Conservation (phyloP, 2,888 invertebrate species). For the Kuschelorhynchus macadamiae region DNA sequence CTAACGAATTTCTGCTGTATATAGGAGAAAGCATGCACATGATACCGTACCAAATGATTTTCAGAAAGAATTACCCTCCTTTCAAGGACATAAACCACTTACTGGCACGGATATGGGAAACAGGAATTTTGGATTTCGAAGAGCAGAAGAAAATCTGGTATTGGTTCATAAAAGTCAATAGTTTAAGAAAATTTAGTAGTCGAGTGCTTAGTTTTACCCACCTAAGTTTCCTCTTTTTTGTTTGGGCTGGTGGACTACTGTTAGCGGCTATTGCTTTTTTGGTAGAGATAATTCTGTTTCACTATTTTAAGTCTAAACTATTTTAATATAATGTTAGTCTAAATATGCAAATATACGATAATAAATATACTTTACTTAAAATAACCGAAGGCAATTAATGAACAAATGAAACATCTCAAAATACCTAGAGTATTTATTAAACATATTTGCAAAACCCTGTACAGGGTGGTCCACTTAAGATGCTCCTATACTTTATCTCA, state of each 20-base stretch:
- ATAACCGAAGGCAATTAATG: no score
- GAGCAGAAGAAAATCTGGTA: neutral
- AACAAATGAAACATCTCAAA: no score
- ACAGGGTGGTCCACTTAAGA: no score
- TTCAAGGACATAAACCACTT: constrained; percentile 11
- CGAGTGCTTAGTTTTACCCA: constrained; percentile 1
- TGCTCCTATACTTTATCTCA: no score
- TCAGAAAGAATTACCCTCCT: constrained; percentile 12
- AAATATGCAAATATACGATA: no score
- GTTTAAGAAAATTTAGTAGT: neutral
- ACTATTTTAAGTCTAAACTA: neutral
- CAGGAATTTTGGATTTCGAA: neutral
- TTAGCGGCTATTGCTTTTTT: neutral
- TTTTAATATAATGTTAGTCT: no score
- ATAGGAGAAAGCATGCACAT: neutral
- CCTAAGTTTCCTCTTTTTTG: neutral
- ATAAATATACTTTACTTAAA: no score
- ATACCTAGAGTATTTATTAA: neutral
- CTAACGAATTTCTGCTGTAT: neutral
- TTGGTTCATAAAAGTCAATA: neutral
- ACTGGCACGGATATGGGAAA: constrained; percentile 7
- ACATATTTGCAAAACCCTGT: no score
- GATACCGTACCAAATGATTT: constrained; percentile 13
- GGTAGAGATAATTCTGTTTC: neutral
- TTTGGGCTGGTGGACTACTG: constrained; percentile 1